phyloP scores from a whole-genome alignment of 2,888 invertebrate species.

The Agonum fuliginosum region DNA sequence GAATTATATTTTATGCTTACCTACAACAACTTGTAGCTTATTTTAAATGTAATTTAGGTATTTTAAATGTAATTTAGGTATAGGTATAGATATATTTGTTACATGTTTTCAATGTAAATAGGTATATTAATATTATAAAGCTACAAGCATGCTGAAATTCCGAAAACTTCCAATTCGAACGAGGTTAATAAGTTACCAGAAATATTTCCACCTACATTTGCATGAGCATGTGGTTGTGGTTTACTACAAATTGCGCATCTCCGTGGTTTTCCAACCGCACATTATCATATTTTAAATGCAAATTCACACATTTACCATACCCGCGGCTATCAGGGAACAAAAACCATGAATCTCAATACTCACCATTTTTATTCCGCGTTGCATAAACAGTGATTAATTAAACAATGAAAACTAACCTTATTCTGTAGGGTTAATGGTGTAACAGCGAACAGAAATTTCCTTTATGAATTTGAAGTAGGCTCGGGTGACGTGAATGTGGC shows the following conservation, averaged over 20 bases:
- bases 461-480: slow-evolving; percentile 26
- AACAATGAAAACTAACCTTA: background rate
- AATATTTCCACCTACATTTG: background rate
- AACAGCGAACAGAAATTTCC: slow-evolving; percentile 26
- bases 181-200: slow-evolving; percentile 13
- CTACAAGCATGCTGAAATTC: no score
- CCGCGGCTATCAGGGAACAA: background rate
- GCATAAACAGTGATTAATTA: slow-evolving; percentile 8
- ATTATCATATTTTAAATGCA: slow-evolving; percentile 25
- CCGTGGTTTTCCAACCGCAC: slow-evolving; percentile 21
- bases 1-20: no score
- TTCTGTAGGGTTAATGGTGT: slow-evolving; percentile 19
- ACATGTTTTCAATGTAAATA: no score
- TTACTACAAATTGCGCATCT: slow-evolving; percentile 18
- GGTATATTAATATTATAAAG: no score
- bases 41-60: no score
- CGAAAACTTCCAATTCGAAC: background rate
- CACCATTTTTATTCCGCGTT: background rate
- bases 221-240: background rate
- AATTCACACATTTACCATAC: background rate
- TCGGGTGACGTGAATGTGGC: slow-evolving; percentile 4
- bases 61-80: no score
- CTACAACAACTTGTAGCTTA: no score
- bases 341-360: slow-evolving; percentile 10
- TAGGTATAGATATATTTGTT: no score